Percentiles rank a stretch among this genome's conserved stretches.
Evolutionary conservation across 2,113 vertebrate genomes (phyloP).

Genomic region (Lanius ludovicianus): DNA sequence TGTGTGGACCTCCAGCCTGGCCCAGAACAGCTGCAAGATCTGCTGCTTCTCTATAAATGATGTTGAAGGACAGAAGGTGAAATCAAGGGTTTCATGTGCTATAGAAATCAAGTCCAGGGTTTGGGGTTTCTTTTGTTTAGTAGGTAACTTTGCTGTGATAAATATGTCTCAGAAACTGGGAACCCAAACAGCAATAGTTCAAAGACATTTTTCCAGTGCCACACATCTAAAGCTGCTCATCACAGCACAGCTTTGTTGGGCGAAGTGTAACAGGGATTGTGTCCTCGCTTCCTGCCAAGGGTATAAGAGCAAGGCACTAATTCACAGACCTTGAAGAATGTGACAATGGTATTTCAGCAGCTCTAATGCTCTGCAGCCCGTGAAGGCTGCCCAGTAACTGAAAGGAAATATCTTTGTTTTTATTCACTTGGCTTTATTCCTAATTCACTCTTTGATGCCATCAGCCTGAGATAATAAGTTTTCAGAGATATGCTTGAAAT

Average conservation of each 20-base stretch:
- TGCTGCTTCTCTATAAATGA: background rate
- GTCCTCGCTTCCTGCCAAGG: background rate
- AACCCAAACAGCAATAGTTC: background rate
- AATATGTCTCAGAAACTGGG: background rate
- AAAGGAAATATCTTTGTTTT: constrained; percentile 66
- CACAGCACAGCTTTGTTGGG: background rate
- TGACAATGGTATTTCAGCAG: constrained; percentile 22
- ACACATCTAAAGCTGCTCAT: background rate
- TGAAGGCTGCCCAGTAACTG: constrained; percentile 36
- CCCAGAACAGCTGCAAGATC: background rate
- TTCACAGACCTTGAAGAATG: constrained; percentile 30
- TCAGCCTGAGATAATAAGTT: constrained; percentile 55
- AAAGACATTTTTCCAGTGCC: constrained; percentile 16
- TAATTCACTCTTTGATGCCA: constrained; percentile 68
- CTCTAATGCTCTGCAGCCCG: constrained; percentile 39
- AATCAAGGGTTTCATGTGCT: background rate
- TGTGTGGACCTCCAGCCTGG: background rate
- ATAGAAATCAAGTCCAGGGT: background rate
- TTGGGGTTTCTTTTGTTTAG: background rate
- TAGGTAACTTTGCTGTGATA: background rate
- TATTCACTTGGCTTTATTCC: constrained; percentile 61
- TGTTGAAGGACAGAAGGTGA: background rate
- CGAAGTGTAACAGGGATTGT: background rate
- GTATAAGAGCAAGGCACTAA: background rate
- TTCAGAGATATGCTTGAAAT: constrained; percentile 49